Base-by-base conservation (phyloP, 1,140 invertebrate genomes). In the Uloborus diversus region DNA sequence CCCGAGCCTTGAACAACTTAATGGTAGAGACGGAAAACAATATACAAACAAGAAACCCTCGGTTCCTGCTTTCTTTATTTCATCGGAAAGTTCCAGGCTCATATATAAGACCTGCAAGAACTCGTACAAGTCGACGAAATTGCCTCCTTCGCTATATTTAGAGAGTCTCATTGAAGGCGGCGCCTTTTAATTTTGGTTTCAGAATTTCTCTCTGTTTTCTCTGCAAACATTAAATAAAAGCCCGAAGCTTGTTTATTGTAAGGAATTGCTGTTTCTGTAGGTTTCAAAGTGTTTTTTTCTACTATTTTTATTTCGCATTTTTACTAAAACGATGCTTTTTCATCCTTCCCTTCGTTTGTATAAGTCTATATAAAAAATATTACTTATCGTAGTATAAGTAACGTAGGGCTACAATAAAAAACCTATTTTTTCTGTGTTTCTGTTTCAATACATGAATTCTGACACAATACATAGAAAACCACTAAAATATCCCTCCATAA, bases 131-230 rank as follows among this genome's bases (percentile, higher is more conserved):
- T 42, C 37, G 37, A 42, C 37, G 17, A 42, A 42, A 42, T 42
- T 42, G 37, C 37, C 37, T 42, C 17, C 9, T 9, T 42, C 17
- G 20, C 30, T 62, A 62, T 62, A 62, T 62, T 35, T 62, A 62
- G 59, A 32, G 23, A 35, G 14, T 14, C 57, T 11, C 17, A 32
- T 62, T 32, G 28, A 33, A 62, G 59, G 59, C 59, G 59, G 59
- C n/a, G 30, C 33, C 59, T 62, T 62, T 62, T 62, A 62, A 62
- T 62, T 62, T 30, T 33, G 59, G 17, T 33, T 30, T 35, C 3
- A n/a, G 17, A 35, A 62, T 35, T 20, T 62, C 28, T n/a, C 1
- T 33, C 13, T 62, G 33, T 62, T 62, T 62, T 2, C 37, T 42
- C 37, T 42, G 37, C 17, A 42, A 42, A 42, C 37, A 42, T 9